A percentile compares a stretch with the other conserved stretches of the same genome.
phyloP scores from a whole-genome alignment of 2,888 invertebrate species.

The Rosalia funebris region DNA sequence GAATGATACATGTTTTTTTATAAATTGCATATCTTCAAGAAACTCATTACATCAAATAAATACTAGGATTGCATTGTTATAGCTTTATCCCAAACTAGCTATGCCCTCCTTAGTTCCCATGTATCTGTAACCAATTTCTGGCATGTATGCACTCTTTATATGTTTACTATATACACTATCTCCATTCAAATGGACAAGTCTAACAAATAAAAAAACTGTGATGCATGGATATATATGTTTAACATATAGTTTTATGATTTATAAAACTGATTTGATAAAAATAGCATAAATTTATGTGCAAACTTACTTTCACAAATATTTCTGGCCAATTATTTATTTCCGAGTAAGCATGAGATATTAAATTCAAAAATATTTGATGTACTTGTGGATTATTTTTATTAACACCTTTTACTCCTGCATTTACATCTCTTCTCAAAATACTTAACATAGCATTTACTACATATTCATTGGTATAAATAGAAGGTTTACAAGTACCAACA shows the following conservation, averaged over 20 bases:
- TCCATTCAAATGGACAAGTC: no score
- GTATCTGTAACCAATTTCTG: no score
- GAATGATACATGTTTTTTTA: no score
- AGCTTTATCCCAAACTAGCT: no score
- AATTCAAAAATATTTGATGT: constrained; percentile 84
- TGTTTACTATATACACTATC: no score
- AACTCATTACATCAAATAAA: no score
- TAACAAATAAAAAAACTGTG: background rate
- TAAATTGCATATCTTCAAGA: no score
- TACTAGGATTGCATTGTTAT: no score
- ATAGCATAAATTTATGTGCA: background rate
- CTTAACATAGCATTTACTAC: constrained; percentile 84
- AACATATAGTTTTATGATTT: no score
- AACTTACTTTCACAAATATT: constrained; percentile 81
- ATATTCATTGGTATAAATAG: constrained; percentile 79
- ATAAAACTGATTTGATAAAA: constrained; percentile 14
- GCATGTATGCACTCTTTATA: no score
- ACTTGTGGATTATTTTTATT: constrained; percentile 81
- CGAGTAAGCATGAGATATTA: constrained; percentile 82
- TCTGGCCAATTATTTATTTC: constrained; percentile 93
- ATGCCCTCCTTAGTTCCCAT: no score
- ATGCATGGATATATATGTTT: no score
- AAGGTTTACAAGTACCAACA: constrained; percentile 81
- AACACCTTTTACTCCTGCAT: constrained; percentile 74
- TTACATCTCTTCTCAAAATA: constrained; percentile 79